Evolutionary conservation across 2,888 invertebrate species (phyloP).

Genomic region (Drosophila ustulata): DNA sequence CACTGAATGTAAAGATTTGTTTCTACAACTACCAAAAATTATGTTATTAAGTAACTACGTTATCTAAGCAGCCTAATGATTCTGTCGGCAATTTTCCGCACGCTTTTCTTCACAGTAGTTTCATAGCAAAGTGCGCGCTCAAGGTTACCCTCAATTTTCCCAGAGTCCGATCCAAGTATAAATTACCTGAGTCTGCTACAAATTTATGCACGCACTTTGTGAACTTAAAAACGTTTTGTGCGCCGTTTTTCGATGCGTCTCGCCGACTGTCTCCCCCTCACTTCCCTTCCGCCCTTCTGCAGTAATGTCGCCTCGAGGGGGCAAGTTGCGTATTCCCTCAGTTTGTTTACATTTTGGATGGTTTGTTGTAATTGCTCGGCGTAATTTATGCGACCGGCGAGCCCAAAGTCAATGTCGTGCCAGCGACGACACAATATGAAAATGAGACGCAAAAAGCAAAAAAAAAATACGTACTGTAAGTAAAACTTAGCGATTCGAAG

Average conservation of each 20-base stretch:
- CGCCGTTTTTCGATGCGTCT: slow-evolving; percentile 27
- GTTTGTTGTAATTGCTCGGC: slow-evolving; percentile 65
- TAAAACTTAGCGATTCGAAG: slow-evolving; percentile 30
- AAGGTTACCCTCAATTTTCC: slow-evolving; percentile 14
- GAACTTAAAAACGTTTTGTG: slow-evolving; percentile 65
- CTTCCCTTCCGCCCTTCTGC: not conserved
- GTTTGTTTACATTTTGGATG: slow-evolving; percentile 58
- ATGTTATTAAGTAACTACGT: not conserved
- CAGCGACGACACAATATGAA: slow-evolving; percentile 33
- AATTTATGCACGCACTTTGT: slow-evolving; percentile 64
- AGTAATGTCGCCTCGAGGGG: slow-evolving; percentile 25
- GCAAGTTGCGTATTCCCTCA: slow-evolving; percentile 54
- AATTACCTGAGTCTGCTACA: slow-evolving; percentile 42
- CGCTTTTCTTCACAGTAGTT: not conserved
- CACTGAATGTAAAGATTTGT: not conserved
- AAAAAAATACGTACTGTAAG: slow-evolving; percentile 2
- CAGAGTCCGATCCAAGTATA: slow-evolving; percentile 23
- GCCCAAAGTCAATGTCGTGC: slow-evolving; percentile 74
- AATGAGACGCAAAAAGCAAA: slow-evolving; percentile 39
- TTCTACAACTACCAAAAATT: not conserved
- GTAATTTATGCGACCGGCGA: slow-evolving; percentile 74
- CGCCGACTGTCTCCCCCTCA: not conserved
- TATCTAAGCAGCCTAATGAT: not conserved
- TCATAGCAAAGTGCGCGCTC: not conserved
- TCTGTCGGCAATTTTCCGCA: not conserved